Percentiles rank a stretch among this genome's conserved stretches.
phyloP scores from a whole-genome alignment of 2,888 invertebrate genomes.

The Odontomyia ornata region DNA sequence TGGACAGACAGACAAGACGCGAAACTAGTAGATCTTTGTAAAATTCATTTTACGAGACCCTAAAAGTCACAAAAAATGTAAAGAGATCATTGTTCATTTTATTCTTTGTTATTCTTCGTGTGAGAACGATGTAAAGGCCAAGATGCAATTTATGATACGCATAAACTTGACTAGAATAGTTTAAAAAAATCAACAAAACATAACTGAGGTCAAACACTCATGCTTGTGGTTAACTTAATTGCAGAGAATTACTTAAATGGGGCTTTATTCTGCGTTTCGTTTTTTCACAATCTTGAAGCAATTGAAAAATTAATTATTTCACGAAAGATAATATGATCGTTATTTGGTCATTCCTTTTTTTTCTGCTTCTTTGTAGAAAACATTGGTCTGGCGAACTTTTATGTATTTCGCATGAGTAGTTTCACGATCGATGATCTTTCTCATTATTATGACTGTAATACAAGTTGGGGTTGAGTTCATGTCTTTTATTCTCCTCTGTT shows the following conservation, averaged over 20 bases:
- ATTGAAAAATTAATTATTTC: conserved; percentile 34
- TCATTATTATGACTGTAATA: conserved; percentile 5
- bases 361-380: not conserved
- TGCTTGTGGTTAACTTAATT: conserved; percentile 38
- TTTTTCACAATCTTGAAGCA: not conserved
- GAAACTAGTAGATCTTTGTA: too few species aligned
- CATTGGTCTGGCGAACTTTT: not conserved
- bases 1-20: too few species aligned
- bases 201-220: conserved; percentile 24
- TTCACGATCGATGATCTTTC: conserved; percentile 40
- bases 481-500: not conserved
- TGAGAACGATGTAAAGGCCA: not conserved
- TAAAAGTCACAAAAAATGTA: too few species aligned
- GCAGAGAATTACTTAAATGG: conserved; percentile 3
- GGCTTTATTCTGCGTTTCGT: too few species aligned
- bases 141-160: too few species aligned
- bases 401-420: conserved; percentile 23
- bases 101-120: not conserved
- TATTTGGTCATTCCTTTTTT: not conserved
- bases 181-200: not conserved
- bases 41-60: too few species aligned
- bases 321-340: conserved; percentile 10
- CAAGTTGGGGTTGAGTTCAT: not conserved
- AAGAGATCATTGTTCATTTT: too few species aligned
- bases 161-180: not conserved